These are phyloP conservation scores for Origma solitaria DNA, from an alignment of 2,113 vertebrate genomes.

Conservation along the genomic window DNA sequence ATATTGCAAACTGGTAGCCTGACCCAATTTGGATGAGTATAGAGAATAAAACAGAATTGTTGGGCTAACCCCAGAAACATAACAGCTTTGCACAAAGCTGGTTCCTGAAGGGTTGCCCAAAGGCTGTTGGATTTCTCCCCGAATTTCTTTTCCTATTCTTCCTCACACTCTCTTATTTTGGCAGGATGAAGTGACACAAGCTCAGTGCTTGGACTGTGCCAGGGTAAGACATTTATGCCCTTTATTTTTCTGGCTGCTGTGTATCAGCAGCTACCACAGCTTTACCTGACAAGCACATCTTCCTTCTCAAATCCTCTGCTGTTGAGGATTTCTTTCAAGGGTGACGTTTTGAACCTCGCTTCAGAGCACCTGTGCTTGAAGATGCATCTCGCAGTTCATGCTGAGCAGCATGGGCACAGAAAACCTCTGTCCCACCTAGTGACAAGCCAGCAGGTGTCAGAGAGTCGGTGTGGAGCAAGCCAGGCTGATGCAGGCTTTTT, in stretches of 20 bases:
- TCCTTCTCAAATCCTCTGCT: background rate
- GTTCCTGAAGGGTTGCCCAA: background rate
- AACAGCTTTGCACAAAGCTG: background rate
- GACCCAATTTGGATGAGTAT: background rate
- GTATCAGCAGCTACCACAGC: background rate
- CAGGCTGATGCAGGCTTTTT: background rate
- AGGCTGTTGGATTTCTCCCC: background rate
- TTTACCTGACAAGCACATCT: background rate
- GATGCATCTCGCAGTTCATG: accelerated
- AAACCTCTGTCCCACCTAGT: background rate
- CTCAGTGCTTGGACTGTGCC: background rate
- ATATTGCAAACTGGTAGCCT: background rate
- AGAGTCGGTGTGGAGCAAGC: background rate
- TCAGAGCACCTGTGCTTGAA: background rate
- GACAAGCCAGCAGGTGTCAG: background rate
- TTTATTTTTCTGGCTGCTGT: background rate
- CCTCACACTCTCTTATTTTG: background rate
- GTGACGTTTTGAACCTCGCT: background rate
- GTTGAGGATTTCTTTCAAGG: background rate
- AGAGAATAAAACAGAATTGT: background rate
- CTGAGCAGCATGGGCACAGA: background rate
- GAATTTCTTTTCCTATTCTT: background rate
- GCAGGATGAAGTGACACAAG: background rate
- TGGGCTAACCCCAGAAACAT: background rate
- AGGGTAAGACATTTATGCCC: background rate